Conservation (phyloP, 2,888 invertebrate genomes). For the Hylaea fasciaria region DNA sequence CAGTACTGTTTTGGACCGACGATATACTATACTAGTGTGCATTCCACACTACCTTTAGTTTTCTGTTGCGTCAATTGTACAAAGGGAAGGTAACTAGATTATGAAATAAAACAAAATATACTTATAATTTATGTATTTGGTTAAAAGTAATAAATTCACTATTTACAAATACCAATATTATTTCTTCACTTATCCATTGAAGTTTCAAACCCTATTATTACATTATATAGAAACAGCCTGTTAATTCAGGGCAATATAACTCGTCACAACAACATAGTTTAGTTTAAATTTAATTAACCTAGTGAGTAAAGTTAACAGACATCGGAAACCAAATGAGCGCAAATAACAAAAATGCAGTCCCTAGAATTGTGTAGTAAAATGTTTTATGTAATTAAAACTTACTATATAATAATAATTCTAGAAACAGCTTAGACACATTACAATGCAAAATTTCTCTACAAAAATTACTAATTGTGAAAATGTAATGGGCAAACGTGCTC, state of each 20-base stretch:
- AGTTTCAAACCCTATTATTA: slow-evolving; percentile 23
- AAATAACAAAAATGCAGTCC: slow-evolving; percentile 25
- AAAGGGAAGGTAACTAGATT: neutral
- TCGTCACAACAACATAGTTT: slow-evolving; percentile 4
- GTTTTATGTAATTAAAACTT: slow-evolving; percentile 1
- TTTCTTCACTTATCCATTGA: slow-evolving; percentile 17
- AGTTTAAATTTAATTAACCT: slow-evolving; percentile 8
- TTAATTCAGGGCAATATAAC: slow-evolving; percentile 25
- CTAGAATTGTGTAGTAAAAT: slow-evolving; percentile 15
- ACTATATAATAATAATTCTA: neutral
- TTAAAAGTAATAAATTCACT: slow-evolving; percentile 69
- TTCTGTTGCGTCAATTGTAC: too few relatives aligned
- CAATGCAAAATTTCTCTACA: slow-evolving; percentile 9
- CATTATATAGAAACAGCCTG: slow-evolving; percentile 13
- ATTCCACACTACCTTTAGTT: too few relatives aligned
- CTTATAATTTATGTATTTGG: slow-evolving; percentile 72
- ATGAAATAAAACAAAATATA: slow-evolving; percentile 47
- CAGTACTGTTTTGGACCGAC: too few relatives aligned
- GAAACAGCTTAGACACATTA: slow-evolving; percentile 2
- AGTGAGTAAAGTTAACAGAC: slow-evolving; percentile 13
- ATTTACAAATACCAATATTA: slow-evolving; percentile 70
- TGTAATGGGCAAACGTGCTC: slow-evolving; percentile 12
- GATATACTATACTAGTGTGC: too few relatives aligned
- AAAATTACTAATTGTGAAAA: slow-evolving; percentile 4
- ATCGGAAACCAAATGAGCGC: slow-evolving; percentile 7